Conservation (phyloP, 92 coral and sea anemone species). For the Porites rus region DNA sequence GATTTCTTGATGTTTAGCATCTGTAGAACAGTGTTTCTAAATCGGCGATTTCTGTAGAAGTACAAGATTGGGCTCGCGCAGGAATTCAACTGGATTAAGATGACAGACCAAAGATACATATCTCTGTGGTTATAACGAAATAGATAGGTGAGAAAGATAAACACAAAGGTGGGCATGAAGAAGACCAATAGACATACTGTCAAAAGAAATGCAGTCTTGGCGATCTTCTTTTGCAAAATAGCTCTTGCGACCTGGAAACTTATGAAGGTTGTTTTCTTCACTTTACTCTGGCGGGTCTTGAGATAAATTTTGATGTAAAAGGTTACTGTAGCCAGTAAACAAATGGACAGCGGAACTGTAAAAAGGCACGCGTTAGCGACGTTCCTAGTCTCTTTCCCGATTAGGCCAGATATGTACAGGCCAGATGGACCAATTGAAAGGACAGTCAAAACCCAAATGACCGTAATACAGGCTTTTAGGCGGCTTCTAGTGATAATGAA, state of each 20-base stretch:
- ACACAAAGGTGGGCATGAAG: neutral
- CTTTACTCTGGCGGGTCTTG: neutral
- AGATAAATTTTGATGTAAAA: neutral
- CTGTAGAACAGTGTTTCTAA: neutral
- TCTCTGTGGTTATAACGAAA: neutral
- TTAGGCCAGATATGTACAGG: neutral
- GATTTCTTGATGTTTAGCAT: neutral
- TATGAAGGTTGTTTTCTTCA: neutral
- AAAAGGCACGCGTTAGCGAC: neutral
- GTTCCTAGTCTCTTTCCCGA: neutral
- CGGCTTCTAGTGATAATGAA: conserved; percentile 1
- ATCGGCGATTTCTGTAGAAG: conserved; percentile 10
- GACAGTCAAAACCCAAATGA: neutral
- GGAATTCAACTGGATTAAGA: conserved; percentile 1
- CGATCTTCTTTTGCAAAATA: neutral
- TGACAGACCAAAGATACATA: neutral
- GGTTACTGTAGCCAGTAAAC: neutral
- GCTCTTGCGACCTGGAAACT: neutral
- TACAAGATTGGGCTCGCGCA: conserved; percentile 4
- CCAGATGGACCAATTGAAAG: neutral
- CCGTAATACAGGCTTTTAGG: neutral
- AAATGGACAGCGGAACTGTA: neutral
- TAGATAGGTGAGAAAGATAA: neutral
- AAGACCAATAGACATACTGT: conserved; percentile 1
- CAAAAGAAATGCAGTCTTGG: neutral